These are phyloP conservation scores for Accipiter virgatus DNA, from an alignment of 2,113 vertebrate genomes.

Conservation along the genomic window DNA sequence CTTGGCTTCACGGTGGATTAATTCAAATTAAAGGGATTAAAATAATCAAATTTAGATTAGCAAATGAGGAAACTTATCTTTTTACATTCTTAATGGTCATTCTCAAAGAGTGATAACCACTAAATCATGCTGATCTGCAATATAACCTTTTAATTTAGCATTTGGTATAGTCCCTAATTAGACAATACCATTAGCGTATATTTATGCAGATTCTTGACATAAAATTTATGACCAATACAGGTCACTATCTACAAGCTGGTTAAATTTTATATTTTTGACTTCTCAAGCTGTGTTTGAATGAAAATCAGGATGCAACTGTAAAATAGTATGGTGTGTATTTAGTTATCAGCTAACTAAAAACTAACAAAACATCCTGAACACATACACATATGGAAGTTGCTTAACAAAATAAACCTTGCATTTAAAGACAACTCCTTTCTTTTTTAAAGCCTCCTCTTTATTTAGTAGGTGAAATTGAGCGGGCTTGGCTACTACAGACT, in stretches of 20 bases:
- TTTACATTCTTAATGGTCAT: constrained; percentile 26
- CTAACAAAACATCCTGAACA: background rate
- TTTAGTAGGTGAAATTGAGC: background rate
- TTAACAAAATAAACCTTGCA: background rate
- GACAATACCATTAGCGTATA: background rate
- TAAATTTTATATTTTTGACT: background rate
- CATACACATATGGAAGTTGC: background rate
- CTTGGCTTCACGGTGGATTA: constrained; percentile 34
- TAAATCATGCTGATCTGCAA: background rate
- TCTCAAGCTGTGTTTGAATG: background rate
- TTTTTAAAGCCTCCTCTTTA: background rate
- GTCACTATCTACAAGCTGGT: background rate
- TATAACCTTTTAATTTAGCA: background rate
- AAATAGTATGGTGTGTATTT: background rate
- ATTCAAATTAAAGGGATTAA: constrained; percentile 38
- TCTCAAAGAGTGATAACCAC: background rate
- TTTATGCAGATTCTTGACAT: background rate
- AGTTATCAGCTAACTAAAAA: background rate
- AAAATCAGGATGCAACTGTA: background rate
- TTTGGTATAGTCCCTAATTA: background rate
- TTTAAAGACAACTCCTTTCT: background rate
- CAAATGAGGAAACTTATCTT: constrained; percentile 30
- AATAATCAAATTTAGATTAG: constrained; percentile 48
- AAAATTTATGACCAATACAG: background rate
- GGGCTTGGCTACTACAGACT: background rate